These are phyloP conservation scores for Dendrolimus punctatus DNA, from an alignment of 1,140 invertebrate genomes.

Conservation along the genomic window DNA sequence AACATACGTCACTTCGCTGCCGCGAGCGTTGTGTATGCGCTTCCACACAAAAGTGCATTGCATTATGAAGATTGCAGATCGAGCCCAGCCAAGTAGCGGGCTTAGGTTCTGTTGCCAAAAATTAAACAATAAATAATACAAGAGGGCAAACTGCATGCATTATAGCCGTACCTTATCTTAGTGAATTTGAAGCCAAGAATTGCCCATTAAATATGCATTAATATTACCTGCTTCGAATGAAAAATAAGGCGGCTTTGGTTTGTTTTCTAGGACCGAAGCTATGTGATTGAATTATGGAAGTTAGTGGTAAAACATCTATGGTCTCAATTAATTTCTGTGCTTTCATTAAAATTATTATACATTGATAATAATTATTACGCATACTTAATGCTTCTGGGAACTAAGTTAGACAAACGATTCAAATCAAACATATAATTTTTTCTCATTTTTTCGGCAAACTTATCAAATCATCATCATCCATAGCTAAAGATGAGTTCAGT, in stretches of 20 bases:
- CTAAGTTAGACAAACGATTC: too few species aligned
- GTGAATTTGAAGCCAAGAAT: constrained; percentile 70
- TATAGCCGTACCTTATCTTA: constrained; percentile 68
- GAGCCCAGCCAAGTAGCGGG: constrained; percentile 59
- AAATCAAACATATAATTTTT: too few species aligned
- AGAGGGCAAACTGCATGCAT: constrained; percentile 63
- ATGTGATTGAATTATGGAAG: not conserved
- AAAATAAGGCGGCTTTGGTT: constrained; percentile 42
- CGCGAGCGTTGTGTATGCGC: not conserved
- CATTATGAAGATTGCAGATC: constrained; percentile 70
- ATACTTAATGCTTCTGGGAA: too few species aligned
- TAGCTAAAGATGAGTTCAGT: too few species aligned
- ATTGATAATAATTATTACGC: too few species aligned
- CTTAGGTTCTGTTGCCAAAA: constrained; percentile 63
- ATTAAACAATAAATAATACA: constrained; percentile 69
- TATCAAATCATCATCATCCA: too few species aligned
- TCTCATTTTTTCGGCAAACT: too few species aligned
- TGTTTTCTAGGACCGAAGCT: constrained; percentile 4
- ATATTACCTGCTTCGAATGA: constrained; percentile 67
- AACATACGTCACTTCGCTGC: constrained; percentile 1
- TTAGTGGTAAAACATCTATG: too few species aligned
- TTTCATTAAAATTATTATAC: too few species aligned
- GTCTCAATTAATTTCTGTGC: too few species aligned
- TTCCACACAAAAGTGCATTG: constrained; percentile 55
- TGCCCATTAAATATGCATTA: constrained; percentile 71